phyloP scores from a whole-genome alignment of 1,140 invertebrate species.

The Magallana ariakensis region DNA sequence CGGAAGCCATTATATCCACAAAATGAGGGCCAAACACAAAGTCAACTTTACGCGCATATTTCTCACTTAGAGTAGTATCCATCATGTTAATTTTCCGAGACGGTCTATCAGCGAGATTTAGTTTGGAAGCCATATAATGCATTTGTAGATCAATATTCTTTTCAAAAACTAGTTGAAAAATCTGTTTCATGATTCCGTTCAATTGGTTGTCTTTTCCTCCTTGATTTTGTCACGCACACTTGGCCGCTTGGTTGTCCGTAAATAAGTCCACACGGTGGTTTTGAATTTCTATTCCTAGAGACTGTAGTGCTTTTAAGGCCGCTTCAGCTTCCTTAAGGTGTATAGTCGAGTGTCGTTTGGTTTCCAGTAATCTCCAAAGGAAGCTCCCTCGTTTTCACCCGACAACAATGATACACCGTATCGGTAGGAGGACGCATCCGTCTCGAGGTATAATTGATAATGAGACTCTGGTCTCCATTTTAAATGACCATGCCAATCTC shows the following conservation, averaged over 20 bases:
- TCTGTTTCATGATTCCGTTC: slow-evolving; percentile 43
- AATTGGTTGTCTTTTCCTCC: slow-evolving; percentile 26
- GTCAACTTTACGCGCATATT: neutral
- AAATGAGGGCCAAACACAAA: slow-evolving; percentile 7
- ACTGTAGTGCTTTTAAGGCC: neutral
- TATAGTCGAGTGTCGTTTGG: slow-evolving; percentile 34
- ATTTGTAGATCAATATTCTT: slow-evolving; percentile 48
- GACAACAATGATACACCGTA: neutral
- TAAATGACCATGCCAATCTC: slow-evolving; percentile 42
- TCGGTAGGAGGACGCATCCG: slow-evolving; percentile 47
- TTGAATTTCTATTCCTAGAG: neutral
- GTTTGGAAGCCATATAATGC: slow-evolving; percentile 1
- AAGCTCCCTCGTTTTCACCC: neutral
- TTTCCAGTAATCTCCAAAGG: slow-evolving; percentile 44
- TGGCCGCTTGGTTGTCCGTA: slow-evolving; percentile 43
- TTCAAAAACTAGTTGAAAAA: slow-evolving; percentile 30
- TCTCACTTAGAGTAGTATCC: neutral
- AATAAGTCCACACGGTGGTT: slow-evolving; percentile 35
- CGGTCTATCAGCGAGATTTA: slow-evolving; percentile 40
- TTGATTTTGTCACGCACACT: slow-evolving; percentile 41
- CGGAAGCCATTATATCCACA: slow-evolving; percentile 49
- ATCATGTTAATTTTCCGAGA: slow-evolving; percentile 6
- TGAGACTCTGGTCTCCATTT: slow-evolving; percentile 43
- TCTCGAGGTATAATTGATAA: slow-evolving; percentile 14
- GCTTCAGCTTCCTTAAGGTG: slow-evolving; percentile 47